These are phyloP conservation scores for Chionodraco myersi DNA, from an alignment of 2,113 vertebrate species.

Conservation along the genomic window DNA sequence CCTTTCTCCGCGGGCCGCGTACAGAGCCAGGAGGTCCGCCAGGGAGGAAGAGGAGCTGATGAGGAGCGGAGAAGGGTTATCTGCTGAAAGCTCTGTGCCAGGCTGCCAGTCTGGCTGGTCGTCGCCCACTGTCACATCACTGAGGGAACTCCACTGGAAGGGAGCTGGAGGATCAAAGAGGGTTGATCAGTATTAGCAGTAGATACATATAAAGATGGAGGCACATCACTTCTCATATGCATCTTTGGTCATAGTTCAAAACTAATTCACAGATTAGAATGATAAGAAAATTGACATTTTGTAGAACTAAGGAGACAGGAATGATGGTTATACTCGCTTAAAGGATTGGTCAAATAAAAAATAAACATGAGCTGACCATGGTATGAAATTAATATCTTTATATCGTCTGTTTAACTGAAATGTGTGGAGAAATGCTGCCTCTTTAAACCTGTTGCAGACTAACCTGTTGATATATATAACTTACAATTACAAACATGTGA, in stretches of 20 bases:
- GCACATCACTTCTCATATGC: too few relatives aligned
- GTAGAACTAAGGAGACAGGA: background rate
- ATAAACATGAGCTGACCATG: constrained; percentile 31
- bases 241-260: background rate
- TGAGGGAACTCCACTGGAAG: constrained; percentile 58
- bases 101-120: constrained; percentile 60
- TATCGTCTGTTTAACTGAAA: background rate
- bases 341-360: background rate
- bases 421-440: background rate
- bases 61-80: constrained; percentile 17
- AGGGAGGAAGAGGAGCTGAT: constrained; percentile 29
- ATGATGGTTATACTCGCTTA: background rate
- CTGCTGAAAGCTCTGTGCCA: constrained; percentile 41
- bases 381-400: constrained; percentile 35
- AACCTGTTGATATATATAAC: background rate
- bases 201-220: too few relatives aligned
- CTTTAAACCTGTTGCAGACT: background rate
- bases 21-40: constrained; percentile 77
- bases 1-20: constrained; percentile 57
- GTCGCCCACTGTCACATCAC: constrained; percentile 47
- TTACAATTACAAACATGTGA: background rate
- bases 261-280: background rate
- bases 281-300: background rate
- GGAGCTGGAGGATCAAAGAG: constrained; percentile 71
- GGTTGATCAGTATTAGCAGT: too few relatives aligned